phyloP scores from a whole-genome alignment of 2,113 vertebrate genomes.

The Gnathonemus longibarbis region DNA sequence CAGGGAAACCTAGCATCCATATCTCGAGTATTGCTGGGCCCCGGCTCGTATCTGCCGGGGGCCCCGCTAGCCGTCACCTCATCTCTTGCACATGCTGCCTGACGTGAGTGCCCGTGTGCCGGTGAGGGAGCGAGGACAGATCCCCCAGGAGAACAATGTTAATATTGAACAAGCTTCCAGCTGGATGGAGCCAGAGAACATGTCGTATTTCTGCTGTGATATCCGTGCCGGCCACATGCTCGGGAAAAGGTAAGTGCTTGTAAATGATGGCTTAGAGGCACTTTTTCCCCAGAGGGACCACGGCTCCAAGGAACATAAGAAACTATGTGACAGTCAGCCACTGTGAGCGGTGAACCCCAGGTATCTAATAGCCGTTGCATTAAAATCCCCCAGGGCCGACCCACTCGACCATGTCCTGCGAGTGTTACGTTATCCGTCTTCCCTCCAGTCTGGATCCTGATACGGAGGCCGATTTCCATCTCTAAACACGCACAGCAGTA shows the following conservation, averaged over 20 bases:
- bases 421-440: neutral
- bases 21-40: neutral
- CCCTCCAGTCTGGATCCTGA: neutral
- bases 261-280: constrained; percentile 18
- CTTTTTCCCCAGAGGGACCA: neutral
- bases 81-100: neutral
- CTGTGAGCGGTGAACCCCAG: neutral
- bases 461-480: neutral
- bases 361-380: neutral
- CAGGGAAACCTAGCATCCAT: neutral
- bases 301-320: neutral
- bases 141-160: neutral
- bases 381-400: neutral
- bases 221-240: neutral
- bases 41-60: neutral
- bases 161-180: constrained; percentile 4
- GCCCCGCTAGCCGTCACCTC: neutral
- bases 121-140: neutral
- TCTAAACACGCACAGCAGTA: neutral
- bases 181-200: neutral
- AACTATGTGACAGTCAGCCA: constrained; percentile 13
- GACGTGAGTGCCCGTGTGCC: neutral
- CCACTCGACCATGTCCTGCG: neutral
- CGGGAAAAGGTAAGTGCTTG: constrained; percentile 14
- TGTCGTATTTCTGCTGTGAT: constrained; percentile 10